These are phyloP conservation scores for Eristalinus sepulchralis DNA, from an alignment of 2,888 invertebrate species.

Conservation along the genomic window DNA sequence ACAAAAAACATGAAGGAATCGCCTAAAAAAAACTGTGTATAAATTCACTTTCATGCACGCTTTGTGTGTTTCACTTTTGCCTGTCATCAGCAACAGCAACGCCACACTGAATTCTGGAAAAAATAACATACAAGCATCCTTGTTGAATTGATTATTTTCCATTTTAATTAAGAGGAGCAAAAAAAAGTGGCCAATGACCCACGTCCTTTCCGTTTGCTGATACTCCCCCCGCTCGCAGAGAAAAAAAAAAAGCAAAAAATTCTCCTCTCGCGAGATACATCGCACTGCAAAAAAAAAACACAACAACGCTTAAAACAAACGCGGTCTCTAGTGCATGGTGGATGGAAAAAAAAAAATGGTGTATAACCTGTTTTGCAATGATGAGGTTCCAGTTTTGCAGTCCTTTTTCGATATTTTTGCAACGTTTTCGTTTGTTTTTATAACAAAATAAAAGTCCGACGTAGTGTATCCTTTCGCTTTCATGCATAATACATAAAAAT, in stretches of 20 bases:
- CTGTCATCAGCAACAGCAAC: constrained; percentile 20
- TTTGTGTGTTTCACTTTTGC: constrained; percentile 61
- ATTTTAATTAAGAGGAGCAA: constrained; percentile 56
- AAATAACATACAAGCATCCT: constrained; percentile 32
- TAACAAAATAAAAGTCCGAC: constrained; percentile 70
- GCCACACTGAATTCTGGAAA: constrained; percentile 19
- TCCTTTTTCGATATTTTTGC: constrained; percentile 45
- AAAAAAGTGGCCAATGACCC: constrained; percentile 66
- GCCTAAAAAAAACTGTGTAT: constrained; percentile 50
- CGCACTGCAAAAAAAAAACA: constrained; percentile 15
- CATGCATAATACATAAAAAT: constrained; percentile 78
- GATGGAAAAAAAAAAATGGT: constrained; percentile 28
- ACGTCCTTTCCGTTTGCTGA: constrained; percentile 38
- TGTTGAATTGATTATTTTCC: constrained; percentile 70
- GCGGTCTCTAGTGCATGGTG: constrained; percentile 49
- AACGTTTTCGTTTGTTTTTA: constrained; percentile 43
- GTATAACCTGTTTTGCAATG: constrained; percentile 70
- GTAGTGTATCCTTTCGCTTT: constrained; percentile 79
- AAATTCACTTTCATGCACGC: constrained; percentile 65
- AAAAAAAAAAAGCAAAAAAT: constrained; percentile 31
- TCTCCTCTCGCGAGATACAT: not conserved
- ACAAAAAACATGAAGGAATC: constrained; percentile 29
- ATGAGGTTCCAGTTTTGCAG: constrained; percentile 11
- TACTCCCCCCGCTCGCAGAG: constrained; percentile 49
- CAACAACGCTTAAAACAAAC: constrained; percentile 46